Evolutionary conservation across 1,140 invertebrate genomes (phyloP).

Genomic region (Papilio dardanus): DNA sequence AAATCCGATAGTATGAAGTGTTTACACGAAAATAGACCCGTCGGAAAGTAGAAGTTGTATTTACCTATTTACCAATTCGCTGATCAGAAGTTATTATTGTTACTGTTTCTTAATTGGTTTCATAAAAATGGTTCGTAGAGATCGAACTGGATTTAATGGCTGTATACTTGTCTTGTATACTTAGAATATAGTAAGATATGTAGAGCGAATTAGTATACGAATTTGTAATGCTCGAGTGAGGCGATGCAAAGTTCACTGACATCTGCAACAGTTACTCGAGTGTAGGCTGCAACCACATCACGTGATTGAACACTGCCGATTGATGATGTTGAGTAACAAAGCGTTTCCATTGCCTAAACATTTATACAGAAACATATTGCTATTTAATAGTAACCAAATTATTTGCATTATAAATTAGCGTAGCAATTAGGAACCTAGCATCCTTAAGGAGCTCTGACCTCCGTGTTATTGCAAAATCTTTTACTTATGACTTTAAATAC

Average conservation of each 20-base stretch:
- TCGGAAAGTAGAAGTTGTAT: neutral
- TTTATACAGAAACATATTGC: neutral
- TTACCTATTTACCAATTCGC: neutral
- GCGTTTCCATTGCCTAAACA: no score
- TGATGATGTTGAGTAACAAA: no score
- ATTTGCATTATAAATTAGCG: neutral
- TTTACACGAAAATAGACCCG: neutral
- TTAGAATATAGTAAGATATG: neutral
- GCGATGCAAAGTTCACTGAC: conserved; percentile 4
- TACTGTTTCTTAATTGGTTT: no score
- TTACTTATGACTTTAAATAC: no score
- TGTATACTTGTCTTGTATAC: no score
- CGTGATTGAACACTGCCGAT: conserved; percentile 7
- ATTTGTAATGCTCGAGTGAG: neutral
- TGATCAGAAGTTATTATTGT: neutral
- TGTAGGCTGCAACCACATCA: neutral
- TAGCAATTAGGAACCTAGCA: neutral
- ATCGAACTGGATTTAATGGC: no score
- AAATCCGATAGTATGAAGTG: conserved; percentile 54
- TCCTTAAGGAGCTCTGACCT: neutral
- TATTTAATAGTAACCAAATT: no score
- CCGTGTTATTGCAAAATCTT: neutral
- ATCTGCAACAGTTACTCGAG: conserved; percentile 15
- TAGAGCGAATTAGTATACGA: conserved; percentile 2
- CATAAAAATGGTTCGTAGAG: no score